Conservation (phyloP, 2,888 invertebrate genomes). For the Plagodis dolabraria region DNA sequence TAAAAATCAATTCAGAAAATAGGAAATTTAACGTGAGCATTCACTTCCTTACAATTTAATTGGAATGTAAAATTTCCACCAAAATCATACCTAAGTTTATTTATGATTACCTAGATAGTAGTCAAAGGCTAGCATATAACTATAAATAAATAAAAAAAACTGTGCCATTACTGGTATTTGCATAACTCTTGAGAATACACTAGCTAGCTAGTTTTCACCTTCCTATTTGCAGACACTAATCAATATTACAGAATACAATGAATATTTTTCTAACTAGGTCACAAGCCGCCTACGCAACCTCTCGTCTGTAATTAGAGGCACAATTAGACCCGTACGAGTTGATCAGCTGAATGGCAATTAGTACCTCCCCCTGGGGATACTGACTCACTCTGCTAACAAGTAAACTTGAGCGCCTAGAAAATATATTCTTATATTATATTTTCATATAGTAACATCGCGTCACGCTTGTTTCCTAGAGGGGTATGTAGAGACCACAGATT, state of each 20-base stretch:
- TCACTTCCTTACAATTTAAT: too few species aligned
- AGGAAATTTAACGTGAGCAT: too few species aligned
- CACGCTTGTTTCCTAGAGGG: too few species aligned
- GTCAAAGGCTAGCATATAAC: too few species aligned
- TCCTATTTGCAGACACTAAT: neutral
- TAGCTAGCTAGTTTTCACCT: neutral
- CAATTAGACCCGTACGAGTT: constrained; percentile 53
- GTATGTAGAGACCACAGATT: too few species aligned
- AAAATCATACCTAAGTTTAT: too few species aligned
- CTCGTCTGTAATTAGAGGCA: constrained; percentile 44
- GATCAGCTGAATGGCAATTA: constrained; percentile 61
- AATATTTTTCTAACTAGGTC: constrained; percentile 21
- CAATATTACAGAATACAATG: constrained; percentile 3
- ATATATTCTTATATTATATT: neutral
- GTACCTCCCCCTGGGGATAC: constrained; percentile 33
- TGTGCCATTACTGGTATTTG: too few species aligned
- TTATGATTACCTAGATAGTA: too few species aligned
- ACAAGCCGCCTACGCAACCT: constrained; percentile 37
- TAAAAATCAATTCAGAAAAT: too few species aligned
- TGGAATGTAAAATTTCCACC: too few species aligned
- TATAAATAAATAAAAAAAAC: too few species aligned
- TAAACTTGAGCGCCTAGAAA: constrained; percentile 6
- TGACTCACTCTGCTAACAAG: constrained; percentile 16
- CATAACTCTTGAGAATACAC: neutral
- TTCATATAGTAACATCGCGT: too few species aligned